phyloP scores from a whole-genome alignment of 2,888 invertebrate species.

The Sphinx pinastri region DNA sequence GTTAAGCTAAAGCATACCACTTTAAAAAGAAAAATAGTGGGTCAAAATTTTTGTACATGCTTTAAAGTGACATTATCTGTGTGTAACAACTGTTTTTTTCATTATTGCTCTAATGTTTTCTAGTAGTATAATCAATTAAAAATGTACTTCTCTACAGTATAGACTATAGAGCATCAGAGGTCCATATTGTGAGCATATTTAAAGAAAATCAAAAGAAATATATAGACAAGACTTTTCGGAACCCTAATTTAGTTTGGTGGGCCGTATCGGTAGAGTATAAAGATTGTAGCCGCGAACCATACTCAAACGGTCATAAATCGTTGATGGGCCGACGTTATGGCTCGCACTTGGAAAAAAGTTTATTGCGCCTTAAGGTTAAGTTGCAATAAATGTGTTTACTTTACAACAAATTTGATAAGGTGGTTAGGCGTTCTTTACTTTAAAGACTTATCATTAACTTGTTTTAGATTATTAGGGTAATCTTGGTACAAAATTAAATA shows the following conservation, averaged over 20 bases:
- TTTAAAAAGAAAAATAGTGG: too few relatives aligned
- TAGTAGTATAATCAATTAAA: too few relatives aligned
- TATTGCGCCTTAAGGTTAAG: constrained; percentile 36
- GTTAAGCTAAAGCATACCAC: too few relatives aligned
- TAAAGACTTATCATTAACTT: not conserved
- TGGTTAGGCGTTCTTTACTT: not conserved
- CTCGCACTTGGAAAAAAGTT: constrained; percentile 41
- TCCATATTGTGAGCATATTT: not conserved
- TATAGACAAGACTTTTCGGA: constrained; percentile 1
- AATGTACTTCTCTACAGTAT: too few relatives aligned
- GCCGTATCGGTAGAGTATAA: constrained; percentile 36
- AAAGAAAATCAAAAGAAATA: not conserved
- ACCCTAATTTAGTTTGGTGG: constrained; percentile 22
- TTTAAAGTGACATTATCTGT: too few relatives aligned
- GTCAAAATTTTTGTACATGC: too few relatives aligned
- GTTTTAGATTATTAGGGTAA: not conserved
- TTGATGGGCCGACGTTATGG: constrained; percentile 41
- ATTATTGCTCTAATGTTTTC: too few relatives aligned
- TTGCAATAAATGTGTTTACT: constrained; percentile 32
- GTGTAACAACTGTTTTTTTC: too few relatives aligned
- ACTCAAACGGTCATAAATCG: constrained; percentile 42
- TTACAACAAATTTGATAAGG: constrained; percentile 14
- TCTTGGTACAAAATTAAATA: not conserved
- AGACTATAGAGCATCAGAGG: too few relatives aligned
- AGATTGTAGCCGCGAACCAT: constrained; percentile 35